Evolutionary conservation across 2,888 invertebrate species (phyloP), one percentile per base, ranked within the genome.

Genomic region (Heliconius ismenius): DNA sequence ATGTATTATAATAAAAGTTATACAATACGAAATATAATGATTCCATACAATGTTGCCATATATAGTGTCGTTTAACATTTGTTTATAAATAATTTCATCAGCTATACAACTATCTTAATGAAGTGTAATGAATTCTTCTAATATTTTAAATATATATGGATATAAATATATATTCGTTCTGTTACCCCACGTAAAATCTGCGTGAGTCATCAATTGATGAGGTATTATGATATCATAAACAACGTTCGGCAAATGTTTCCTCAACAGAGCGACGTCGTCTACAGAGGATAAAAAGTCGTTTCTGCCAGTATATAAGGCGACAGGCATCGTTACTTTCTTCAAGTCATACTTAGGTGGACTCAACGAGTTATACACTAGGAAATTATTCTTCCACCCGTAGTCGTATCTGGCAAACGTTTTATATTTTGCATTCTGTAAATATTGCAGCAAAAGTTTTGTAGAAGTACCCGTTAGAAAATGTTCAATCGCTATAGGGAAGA

Each of bases 381-480:
- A 6, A 74, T 87, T 86, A 10, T 76, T 69, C 0, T 4, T 28
- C 0, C 67, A 24, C 80, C 78, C 43, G 43, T 43, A 18, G 43
- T 43, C 43, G 15, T 43, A 43, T 43, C 43, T 43, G 43, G 43
- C 43, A 76, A 90, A 90, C 10, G 70, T 77, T 65, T 79, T 82
- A 1, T 78, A 80, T 1, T 58, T 4, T 11, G 82, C 79, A 15
- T 87, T 81, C 78, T 90, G 88, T 4, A 79, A 70, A 24, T 81
- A 83, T 77, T 90, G 90, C 0, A 82, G 62, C 4, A 88, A 49
- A 63, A 84, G 85, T 78, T 84, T 88, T 24, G 82, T 81, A 0
- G 89, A 88, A 1, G 84, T 84, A 0, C 87, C 86, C 0, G 85
- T 82, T 0, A 89, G 89, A 68, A 79, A 84, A 74, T 86, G 83